Conservation (phyloP, 1,140 invertebrate genomes). For the Steinernema feltiae region DNA sequence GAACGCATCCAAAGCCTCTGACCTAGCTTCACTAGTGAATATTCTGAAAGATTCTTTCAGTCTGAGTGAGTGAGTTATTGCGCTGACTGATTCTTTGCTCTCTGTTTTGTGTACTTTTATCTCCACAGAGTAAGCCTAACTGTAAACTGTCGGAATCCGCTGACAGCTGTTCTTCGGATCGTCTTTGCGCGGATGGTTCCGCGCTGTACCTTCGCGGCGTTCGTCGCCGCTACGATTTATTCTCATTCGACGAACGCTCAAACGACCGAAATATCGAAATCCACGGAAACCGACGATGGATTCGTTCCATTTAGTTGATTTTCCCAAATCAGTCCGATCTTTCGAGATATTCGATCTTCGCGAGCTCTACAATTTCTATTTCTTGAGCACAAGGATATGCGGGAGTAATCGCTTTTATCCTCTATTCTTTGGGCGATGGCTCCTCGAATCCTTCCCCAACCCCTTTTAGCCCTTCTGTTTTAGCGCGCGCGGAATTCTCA, state of each 20-base stretch:
- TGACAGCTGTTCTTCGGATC: neutral
- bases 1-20: neutral
- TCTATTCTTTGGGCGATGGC: too few species aligned
- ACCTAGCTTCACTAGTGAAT: too few species aligned
- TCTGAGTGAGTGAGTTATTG: too few species aligned
- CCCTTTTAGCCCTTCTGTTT: neutral
- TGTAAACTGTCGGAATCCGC: neutral
- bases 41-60: too few species aligned
- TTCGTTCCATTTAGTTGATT: neutral
- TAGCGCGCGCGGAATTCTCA: neutral
- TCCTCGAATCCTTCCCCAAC: neutral
- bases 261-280: constrained; percentile 9
- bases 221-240: neutral
- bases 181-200: neutral
- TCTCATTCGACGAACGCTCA: too few species aligned
- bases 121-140: neutral
- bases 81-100: too few species aligned
- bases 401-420: too few species aligned
- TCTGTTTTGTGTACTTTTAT: neutral
- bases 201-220: neutral
- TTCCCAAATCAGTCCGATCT: neutral
- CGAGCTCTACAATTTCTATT: too few species aligned
- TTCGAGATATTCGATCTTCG: neutral
- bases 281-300: neutral
- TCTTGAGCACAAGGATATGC: too few species aligned